These are phyloP conservation scores for Pristionchus fissidentatus DNA, from an alignment of 2,888 invertebrate genomes.

Conservation along the genomic window DNA sequence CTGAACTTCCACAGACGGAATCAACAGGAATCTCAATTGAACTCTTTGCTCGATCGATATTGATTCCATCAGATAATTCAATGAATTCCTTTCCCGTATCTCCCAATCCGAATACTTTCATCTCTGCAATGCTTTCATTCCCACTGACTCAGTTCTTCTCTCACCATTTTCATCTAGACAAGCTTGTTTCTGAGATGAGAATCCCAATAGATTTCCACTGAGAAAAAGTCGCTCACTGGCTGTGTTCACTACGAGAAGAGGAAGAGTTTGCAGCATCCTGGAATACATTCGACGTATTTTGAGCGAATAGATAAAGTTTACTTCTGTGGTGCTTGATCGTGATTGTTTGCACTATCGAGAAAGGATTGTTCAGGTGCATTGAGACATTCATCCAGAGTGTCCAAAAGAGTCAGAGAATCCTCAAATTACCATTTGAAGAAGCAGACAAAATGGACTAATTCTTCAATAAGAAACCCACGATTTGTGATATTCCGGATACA, in stretches of 20 bases:
- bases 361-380: conserved; percentile 9
- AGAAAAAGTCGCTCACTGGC: conserved; percentile 29
- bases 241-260: conserved; percentile 15
- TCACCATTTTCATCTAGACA: conserved; percentile 24
- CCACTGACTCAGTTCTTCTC: not conserved
- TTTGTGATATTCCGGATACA: conserved; percentile 17
- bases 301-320: not conserved
- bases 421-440: not conserved
- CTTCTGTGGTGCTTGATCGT: conserved; percentile 32
- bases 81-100: not conserved
- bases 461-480: not conserved
- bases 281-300: not conserved
- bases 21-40: conserved; percentile 29
- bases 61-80: not conserved
- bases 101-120: not conserved
- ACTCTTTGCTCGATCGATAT: not conserved
- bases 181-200: conserved; percentile 26
- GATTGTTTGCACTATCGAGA: not conserved
- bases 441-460: not conserved
- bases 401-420: conserved; percentile 1
- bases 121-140: not conserved
- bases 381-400: conserved; percentile 5
- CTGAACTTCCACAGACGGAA: conserved; percentile 21
- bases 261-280: conserved; percentile 36
- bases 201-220: conserved; percentile 32